A percentile compares a stretch with the other conserved stretches of the same genome.
These are phyloP conservation scores for Heliconius aoede DNA, from an alignment of 2,888 invertebrate species.

Conservation along the genomic window DNA sequence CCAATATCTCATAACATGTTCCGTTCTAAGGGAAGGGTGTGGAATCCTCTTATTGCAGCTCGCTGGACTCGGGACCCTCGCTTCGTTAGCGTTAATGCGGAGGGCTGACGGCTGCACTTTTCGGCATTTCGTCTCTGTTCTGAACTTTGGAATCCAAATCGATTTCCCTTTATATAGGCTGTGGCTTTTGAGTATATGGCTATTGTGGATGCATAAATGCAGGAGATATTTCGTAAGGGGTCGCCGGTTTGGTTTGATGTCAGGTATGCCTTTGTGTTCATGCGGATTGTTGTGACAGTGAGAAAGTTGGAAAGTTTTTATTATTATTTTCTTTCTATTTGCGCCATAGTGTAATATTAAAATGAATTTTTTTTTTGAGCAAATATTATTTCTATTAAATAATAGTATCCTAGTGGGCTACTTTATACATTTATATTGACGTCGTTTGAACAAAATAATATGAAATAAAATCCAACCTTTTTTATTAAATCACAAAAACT, in stretches of 20 bases:
- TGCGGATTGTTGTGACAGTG: neutral
- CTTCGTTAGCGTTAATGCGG: constrained; percentile 74
- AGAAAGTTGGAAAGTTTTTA: neutral
- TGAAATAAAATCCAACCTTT: neutral
- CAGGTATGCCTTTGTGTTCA: constrained; percentile 13
- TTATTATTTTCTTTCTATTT: neutral
- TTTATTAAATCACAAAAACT: constrained; percentile 8
- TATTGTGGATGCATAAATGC: constrained; percentile 36
- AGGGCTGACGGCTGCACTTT: constrained; percentile 79
- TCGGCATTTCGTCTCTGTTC: constrained; percentile 53
- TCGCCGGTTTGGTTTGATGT: neutral
- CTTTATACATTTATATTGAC: too few species aligned
- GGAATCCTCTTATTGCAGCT: constrained; percentile 82
- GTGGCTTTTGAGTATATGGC: constrained; percentile 33
- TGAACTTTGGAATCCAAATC: constrained; percentile 46
- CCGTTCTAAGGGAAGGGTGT: constrained; percentile 67
- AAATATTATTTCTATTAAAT: too few species aligned
- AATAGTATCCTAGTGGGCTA: too few species aligned
- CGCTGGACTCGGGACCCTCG: constrained; percentile 70
- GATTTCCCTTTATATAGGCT: constrained; percentile 40
- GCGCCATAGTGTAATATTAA: neutral
- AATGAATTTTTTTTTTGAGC: too few species aligned
- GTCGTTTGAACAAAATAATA: too few species aligned
- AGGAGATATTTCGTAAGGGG: constrained; percentile 35
- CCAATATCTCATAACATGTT: constrained; percentile 47